These are phyloP conservation scores for Pseudococcus viburni DNA, from an alignment of 2,888 invertebrate genomes.

Conservation along the genomic window DNA sequence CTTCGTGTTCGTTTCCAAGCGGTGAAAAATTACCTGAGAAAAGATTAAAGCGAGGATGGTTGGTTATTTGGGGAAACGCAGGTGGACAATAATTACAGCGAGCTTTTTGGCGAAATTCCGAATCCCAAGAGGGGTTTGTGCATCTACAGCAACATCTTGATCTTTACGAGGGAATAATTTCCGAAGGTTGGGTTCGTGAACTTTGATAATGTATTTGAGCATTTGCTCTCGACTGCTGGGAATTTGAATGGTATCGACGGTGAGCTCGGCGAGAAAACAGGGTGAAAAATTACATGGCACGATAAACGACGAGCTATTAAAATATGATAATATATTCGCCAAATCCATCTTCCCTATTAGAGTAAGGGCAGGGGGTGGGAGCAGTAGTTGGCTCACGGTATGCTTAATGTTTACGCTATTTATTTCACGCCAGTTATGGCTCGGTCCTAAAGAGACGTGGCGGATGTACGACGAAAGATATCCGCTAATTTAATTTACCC, in stretches of 20 bases:
- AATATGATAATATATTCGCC: slow-evolving; percentile 43
- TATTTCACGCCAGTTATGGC: slow-evolving; percentile 2
- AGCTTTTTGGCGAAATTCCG: not conserved
- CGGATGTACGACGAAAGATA: not conserved
- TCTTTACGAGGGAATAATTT: not conserved
- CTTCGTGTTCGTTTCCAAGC: not conserved
- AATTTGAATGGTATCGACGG: not conserved
- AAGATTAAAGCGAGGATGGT: not conserved
- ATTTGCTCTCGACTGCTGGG: slow-evolving; percentile 8
- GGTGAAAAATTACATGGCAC: slow-evolving; percentile 8
- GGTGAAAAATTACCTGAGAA: slow-evolving; percentile 1
- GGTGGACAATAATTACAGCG: slow-evolving; percentile 15
- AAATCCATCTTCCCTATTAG: slow-evolving; percentile 1
- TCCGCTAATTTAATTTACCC: slow-evolving; percentile 20
- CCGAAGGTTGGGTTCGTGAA: not conserved
- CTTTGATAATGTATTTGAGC: not conserved
- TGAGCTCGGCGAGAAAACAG: not conserved
- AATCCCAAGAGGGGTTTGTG: not conserved
- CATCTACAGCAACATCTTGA: not conserved
- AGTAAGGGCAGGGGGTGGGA: not conserved
- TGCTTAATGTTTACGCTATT: slow-evolving; percentile 24
- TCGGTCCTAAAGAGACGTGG: not conserved
- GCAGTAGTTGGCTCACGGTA: not conserved
- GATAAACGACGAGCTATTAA: slow-evolving; percentile 35
- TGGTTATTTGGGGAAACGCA: not conserved